Percentiles rank a stretch among this genome's conserved stretches.
These are phyloP conservation scores for Tolypeutes matacus DNA, from an alignment of 2,797 vertebrate species.

Conservation along the genomic window DNA sequence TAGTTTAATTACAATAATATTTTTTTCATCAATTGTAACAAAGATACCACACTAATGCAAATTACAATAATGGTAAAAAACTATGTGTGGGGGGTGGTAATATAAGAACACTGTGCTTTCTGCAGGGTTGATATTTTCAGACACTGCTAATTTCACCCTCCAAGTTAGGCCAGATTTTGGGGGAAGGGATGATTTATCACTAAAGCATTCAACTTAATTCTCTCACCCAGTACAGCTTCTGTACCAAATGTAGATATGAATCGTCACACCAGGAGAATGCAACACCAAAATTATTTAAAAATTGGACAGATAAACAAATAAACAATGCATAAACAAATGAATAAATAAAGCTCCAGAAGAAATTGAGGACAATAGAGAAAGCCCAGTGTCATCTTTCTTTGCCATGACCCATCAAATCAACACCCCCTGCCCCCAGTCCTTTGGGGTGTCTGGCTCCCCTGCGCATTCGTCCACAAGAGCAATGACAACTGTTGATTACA, in stretches of 20 bases:
- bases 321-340: background rate
- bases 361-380: background rate
- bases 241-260: background rate
- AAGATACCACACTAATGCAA: too few relatives aligned
- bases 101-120: too few relatives aligned
- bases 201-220: conserved; percentile 32
- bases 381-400: background rate
- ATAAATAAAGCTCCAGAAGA: background rate
- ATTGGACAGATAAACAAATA: background rate
- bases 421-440: accelerated
- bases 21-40: too few relatives aligned
- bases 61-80: too few relatives aligned
- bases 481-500: conserved; percentile 67
- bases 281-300: background rate
- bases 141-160: background rate
- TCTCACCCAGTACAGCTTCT: background rate
- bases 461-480: background rate
- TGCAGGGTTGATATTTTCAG: background rate
- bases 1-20: too few relatives aligned
- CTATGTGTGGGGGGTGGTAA: too few relatives aligned
- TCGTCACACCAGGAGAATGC: background rate
- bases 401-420: background rate
- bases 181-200: conserved; percentile 1
- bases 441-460: background rate
- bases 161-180: conserved; percentile 14